Conservation (phyloP, 2,888 invertebrate species). For the Siphlonurus alternatus region DNA sequence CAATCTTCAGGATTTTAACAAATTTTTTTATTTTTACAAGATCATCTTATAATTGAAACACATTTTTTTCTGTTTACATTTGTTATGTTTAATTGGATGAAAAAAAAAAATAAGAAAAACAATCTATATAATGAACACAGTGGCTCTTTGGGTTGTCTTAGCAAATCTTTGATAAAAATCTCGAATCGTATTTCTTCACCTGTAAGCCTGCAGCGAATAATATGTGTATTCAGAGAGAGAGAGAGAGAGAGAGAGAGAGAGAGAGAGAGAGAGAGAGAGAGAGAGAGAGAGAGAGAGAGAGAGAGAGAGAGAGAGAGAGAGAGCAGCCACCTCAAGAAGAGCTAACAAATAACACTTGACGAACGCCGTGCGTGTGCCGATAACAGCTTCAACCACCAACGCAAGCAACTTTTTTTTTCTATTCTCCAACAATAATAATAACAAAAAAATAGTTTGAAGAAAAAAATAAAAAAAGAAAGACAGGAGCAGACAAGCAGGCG, state of each 20-base stretch:
- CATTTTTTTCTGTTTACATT: not conserved
- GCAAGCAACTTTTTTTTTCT: too few species aligned
- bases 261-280: too few species aligned
- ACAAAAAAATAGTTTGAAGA: not conserved
- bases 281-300: too few species aligned
- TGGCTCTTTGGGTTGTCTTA: not conserved
- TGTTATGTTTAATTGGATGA: not conserved
- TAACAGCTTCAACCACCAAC: not conserved
- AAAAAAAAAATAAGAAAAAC: not conserved
- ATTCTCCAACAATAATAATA: not conserved
- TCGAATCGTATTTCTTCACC: not conserved
- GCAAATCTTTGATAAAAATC: not conserved
- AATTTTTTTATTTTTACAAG: not conserved
- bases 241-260: too few species aligned
- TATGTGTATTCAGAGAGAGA: too few species aligned
- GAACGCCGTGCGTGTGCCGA: not conserved
- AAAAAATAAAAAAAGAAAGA: not conserved
- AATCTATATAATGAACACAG: not conserved
- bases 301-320: too few species aligned
- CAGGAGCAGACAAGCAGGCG: not conserved
- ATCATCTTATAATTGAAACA: not conserved
- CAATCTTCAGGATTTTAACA: not conserved
- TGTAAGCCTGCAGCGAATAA: too few species aligned
- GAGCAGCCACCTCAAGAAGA: too few species aligned
- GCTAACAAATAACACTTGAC: not conserved